Base-by-base conservation (phyloP, 2,888 invertebrate species). In the Acrocera orbiculus region DNA sequence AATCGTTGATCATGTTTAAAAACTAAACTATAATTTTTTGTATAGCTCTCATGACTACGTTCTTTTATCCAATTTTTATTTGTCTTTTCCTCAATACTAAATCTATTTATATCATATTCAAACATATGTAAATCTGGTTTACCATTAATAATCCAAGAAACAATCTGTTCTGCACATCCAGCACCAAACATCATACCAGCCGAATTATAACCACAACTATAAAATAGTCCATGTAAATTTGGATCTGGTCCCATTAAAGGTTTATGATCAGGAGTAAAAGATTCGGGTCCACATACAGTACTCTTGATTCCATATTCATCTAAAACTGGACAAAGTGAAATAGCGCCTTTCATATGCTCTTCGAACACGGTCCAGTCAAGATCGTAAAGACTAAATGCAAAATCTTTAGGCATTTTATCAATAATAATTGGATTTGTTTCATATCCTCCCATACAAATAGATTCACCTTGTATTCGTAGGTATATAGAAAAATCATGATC, bases 151-250 rank as follows among this genome's bases (percentile, higher is more conserved):
- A 90, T 72, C 90, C 89, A 92, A 35, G 74, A 69, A 0, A 89
- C 86, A 48, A 82, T 67, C 58, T 89, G 81, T 50, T 83, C 73
- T 0, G 76, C 82, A 44, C 81, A 81, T 0, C 90, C 90, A 7
- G 83, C 85, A 9, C 86, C 82, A 46, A 85, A 70, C 80, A 86
- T 86, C 76, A 92, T 83, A 1, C 90, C 90, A 1, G 83, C 75
- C 2, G 87, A 87, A 54, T 90, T 92, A 58, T 82, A 87, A 1
- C 83, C 90, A 50, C 81, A 83, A 41, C 77, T 81, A 52, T 89
- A 81, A 54, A 74, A 89, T 16, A 87, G 64, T 10, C 89, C 89
- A 59, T 44, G 30, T 30, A 62, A 37, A 4, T 68, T 65, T 7
- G 73, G 70, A 49, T 78, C 77, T 38, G 77, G 77, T 46, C 89